Evolutionary conservation across 2,797 vertebrate species (phyloP).

Genomic region (Lepilemur septentrionalis): DNA sequence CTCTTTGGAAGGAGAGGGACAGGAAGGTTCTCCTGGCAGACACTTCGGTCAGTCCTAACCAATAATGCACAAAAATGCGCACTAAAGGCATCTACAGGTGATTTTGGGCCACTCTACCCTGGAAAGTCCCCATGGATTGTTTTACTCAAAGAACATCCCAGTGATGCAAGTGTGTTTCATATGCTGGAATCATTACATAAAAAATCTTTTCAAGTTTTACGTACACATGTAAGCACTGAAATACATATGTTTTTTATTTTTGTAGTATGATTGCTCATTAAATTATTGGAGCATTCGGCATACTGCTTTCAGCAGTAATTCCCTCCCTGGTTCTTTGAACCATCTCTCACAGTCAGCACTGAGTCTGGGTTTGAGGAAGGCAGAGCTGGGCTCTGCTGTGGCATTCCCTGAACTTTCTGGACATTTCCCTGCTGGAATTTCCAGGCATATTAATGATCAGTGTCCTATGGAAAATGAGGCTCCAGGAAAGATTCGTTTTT

Average conservation of each 20-base stretch:
- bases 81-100: not conserved
- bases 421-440: not conserved
- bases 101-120: not conserved
- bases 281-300: not conserved
- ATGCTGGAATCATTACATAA: not conserved
- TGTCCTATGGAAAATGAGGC: conserved; percentile 23
- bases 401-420: not conserved
- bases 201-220: not conserved
- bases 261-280: not conserved
- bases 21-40: not conserved
- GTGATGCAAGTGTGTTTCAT: not conserved
- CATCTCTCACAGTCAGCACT: not conserved
- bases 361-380: not conserved
- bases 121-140: not conserved
- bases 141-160: not conserved
- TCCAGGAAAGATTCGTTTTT: conserved; percentile 1
- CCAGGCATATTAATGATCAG: conserved; percentile 29
- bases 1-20: not conserved
- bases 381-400: not conserved
- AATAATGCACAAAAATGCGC: not conserved
- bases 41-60: not conserved
- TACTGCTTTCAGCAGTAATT: not conserved
- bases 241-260: not conserved
- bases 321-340: not conserved
- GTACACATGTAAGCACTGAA: not conserved